phyloP scores from a whole-genome alignment of 2,888 invertebrate genomes.

The Fabriciana adippe region DNA sequence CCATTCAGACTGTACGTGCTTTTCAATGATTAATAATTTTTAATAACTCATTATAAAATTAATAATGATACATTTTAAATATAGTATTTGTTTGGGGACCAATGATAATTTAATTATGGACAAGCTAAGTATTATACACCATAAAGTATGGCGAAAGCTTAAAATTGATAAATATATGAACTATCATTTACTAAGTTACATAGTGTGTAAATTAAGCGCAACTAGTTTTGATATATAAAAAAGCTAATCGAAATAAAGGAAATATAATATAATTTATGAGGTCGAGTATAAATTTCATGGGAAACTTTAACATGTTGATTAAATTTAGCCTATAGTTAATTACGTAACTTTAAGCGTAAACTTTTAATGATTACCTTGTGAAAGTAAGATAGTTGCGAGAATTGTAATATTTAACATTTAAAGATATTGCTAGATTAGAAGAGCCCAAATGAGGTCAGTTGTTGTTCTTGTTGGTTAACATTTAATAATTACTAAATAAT shows the following conservation, averaged over 20 bases:
- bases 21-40: no score
- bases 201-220: no score
- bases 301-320: neutral
- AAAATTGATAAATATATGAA: no score
- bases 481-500: constrained; percentile 20
- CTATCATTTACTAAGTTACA: no score
- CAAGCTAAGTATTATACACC: no score
- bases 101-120: no score
- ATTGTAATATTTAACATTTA: constrained; percentile 20
- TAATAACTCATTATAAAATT: neutral
- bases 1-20: neutral
- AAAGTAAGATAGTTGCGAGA: constrained; percentile 11
- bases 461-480: constrained; percentile 22
- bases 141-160: no score
- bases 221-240: no score
- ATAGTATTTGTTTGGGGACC: no score
- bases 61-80: no score
- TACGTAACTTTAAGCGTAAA: constrained; percentile 9
- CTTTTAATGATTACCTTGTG: constrained; percentile 10
- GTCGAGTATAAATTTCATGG: neutral
- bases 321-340: constrained; percentile 5
- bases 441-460: constrained; percentile 24
- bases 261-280: no score
- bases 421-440: constrained; percentile 16
- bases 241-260: no score